Conservation (phyloP, 2,797 vertebrate genomes). For the Fratercula arctica region DNA sequence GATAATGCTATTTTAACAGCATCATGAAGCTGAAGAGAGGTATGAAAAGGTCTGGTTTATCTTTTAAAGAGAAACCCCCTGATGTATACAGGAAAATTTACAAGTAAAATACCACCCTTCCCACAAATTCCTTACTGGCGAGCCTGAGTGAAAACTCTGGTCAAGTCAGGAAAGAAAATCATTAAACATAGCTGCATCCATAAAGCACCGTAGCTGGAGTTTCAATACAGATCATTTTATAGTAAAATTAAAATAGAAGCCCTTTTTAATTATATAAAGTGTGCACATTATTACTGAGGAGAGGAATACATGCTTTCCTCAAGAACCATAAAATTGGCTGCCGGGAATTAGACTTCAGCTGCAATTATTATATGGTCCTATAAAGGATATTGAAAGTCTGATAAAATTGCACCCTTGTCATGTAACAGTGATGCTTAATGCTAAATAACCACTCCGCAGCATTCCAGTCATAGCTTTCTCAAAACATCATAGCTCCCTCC, state of each 20-base stretch:
- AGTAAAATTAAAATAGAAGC: conserved; percentile 68
- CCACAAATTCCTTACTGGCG: conserved; percentile 30
- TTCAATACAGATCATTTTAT: conserved; percentile 58
- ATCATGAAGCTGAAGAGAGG: not conserved
- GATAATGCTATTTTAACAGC: not conserved
- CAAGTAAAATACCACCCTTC: not conserved
- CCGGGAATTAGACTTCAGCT: conserved; percentile 64
- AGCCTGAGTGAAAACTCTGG: not conserved
- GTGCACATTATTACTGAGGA: conserved; percentile 55
- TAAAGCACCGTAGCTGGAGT: not conserved
- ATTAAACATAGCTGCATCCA: conserved; percentile 19
- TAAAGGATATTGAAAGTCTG: conserved; percentile 62
- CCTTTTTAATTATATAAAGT: conserved; percentile 70
- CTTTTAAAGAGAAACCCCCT: conserved; percentile 27
- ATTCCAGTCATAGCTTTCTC: conserved; percentile 59
- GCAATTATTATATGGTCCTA: conserved; percentile 62
- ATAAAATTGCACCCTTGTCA: conserved; percentile 56
- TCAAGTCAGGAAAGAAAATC: conserved; percentile 23
- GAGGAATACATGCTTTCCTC: conserved; percentile 53
- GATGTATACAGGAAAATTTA: conserved; percentile 18
- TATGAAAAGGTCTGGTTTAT: not conserved
- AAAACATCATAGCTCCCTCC: conserved; percentile 26
- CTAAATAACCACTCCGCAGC: conserved; percentile 47
- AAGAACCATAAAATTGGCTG: conserved; percentile 63
- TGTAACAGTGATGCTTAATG: conserved; percentile 38